phyloP scores from a whole-genome alignment of 2,113 vertebrate genomes.

The Scophthalmus maximus region DNA sequence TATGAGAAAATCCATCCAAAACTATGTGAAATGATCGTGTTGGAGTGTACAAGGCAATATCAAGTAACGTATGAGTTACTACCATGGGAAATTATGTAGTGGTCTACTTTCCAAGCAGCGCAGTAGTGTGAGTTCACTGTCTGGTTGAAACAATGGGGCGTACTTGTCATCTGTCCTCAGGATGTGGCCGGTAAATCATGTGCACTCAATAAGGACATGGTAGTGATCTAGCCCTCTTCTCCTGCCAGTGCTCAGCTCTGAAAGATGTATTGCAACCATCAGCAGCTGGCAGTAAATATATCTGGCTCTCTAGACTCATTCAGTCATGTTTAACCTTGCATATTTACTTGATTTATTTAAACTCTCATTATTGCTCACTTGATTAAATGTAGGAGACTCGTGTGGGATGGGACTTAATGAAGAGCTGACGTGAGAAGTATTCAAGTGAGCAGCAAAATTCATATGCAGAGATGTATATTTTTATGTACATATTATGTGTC shows the following conservation, averaged over 20 bases:
- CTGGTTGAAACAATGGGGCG: slow-evolving; percentile 43
- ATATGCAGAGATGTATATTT: slow-evolving; percentile 37
- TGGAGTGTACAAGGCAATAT: slow-evolving; percentile 17
- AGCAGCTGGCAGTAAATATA: slow-evolving; percentile 42
- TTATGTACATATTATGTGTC: neutral
- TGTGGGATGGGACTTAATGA: slow-evolving; percentile 23
- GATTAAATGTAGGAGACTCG: too few relatives aligned
- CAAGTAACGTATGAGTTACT: slow-evolving; percentile 16
- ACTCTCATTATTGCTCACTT: too few relatives aligned
- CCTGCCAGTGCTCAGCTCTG: slow-evolving; percentile 6
- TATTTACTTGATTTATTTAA: slow-evolving; percentile 49
- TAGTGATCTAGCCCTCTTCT: slow-evolving; percentile 27
- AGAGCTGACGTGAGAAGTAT: slow-evolving; percentile 55
- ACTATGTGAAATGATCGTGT: neutral
- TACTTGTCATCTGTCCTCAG: slow-evolving; percentile 42
- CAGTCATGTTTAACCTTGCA: slow-evolving; percentile 30
- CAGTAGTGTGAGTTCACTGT: slow-evolving; percentile 25
- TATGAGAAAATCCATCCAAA: neutral
- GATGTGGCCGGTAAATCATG: slow-evolving; percentile 54
- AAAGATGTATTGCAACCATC: slow-evolving; percentile 41
- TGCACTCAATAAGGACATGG: slow-evolving; percentile 18
- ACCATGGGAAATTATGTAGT: slow-evolving; percentile 11
- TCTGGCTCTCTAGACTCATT: slow-evolving; percentile 18
- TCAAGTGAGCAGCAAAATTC: slow-evolving; percentile 45
- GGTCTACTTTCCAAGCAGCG: slow-evolving; percentile 8